A percentile compares a stretch with the other conserved stretches of the same genome.
Conservation (phyloP, 1,140 invertebrate genomes). For the Idris sp. region DNA sequence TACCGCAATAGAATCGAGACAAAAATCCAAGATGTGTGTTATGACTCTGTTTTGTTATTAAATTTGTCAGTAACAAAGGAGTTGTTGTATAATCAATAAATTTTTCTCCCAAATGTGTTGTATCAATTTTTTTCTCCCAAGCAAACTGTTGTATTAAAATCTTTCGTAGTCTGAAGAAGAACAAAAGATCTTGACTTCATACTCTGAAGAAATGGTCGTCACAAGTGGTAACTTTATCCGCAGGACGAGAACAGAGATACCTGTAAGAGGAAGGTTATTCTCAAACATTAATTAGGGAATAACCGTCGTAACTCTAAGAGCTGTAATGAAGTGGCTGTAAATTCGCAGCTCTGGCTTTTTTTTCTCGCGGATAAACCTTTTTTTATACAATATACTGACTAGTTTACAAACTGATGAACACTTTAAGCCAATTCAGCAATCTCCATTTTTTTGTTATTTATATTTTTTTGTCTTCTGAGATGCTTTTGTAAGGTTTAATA, state of each 20-base stretch:
- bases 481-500: too few relatives aligned
- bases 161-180: too few relatives aligned
- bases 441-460: too few relatives aligned
- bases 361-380: conserved; percentile 12
- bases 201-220: conserved; percentile 10
- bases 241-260: conserved; percentile 31
- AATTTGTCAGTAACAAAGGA: too few relatives aligned
- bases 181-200: conserved; percentile 1
- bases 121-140: too few relatives aligned
- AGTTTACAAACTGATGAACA: conserved; percentile 14
- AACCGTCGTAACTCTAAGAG: conserved; percentile 27
- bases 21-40: too few relatives aligned
- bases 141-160: neutral
- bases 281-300: conserved; percentile 54
- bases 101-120: too few relatives aligned
- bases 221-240: conserved; percentile 29
- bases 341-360: conserved; percentile 13
- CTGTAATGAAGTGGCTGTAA: conserved; percentile 37
- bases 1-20: conserved; percentile 4
- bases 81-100: too few relatives aligned
- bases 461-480: too few relatives aligned
- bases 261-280: conserved; percentile 39
- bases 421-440: too few relatives aligned
- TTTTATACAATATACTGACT: conserved; percentile 6
- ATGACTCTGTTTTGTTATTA: too few relatives aligned